Evolutionary conservation across 2,888 invertebrate genomes (phyloP).

Genomic region (Heliconius ismenius): DNA sequence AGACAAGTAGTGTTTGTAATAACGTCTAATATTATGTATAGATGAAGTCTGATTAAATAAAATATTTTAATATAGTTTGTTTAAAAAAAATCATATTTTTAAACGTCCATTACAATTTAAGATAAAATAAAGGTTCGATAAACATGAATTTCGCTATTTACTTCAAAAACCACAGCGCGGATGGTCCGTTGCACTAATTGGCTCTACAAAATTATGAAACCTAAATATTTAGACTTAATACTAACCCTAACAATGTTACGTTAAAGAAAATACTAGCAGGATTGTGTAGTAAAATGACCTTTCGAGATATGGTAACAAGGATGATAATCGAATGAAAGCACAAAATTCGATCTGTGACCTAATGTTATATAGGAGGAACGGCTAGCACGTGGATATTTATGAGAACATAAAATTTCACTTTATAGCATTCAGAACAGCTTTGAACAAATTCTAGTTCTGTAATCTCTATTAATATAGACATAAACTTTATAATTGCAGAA

Average conservation of each 20-base stretch:
- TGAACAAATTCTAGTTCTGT: constrained; percentile 4
- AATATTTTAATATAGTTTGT: too few relatives aligned
- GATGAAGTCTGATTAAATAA: too few relatives aligned
- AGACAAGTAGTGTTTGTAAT: background rate
- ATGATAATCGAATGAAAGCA: constrained; percentile 14
- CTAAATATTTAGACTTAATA: constrained; percentile 17
- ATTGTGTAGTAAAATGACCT: background rate
- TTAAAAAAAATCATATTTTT: too few relatives aligned
- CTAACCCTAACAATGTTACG: constrained; percentile 15
- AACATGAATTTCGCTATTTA: background rate
- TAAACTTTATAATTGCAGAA: background rate
- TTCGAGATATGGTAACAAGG: background rate
- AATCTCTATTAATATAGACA: background rate
- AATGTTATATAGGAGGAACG: constrained; percentile 32
- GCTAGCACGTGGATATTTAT: constrained; percentile 64
- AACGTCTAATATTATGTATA: too few relatives aligned
- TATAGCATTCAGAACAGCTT: constrained; percentile 47
- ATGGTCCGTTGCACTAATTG: background rate
- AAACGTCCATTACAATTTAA: too few relatives aligned
- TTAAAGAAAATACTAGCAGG: background rate
- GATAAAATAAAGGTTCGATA: too few relatives aligned
- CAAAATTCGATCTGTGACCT: constrained; percentile 25
- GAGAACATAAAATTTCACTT: constrained; percentile 72
- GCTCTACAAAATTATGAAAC: constrained; percentile 11
- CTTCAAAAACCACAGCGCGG: background rate